phyloP scores from a whole-genome alignment of 2,888 invertebrate genomes.

The Xestia xanthographa region DNA sequence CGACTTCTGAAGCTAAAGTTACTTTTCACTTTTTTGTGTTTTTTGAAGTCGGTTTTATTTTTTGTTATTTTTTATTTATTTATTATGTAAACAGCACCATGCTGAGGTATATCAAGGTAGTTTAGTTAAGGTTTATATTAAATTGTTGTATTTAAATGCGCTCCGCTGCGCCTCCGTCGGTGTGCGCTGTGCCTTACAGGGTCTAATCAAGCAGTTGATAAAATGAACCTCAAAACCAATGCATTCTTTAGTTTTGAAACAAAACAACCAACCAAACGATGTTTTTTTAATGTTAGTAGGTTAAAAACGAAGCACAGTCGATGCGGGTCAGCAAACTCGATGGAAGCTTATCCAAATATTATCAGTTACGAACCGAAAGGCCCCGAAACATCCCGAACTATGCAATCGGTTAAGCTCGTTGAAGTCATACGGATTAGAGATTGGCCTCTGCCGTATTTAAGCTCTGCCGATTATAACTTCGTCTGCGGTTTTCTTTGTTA shows the following conservation, averaged over 20 bases:
- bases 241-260: neutral
- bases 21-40: too few species aligned
- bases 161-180: too few species aligned
- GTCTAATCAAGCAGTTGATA: neutral
- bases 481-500: constrained; percentile 33
- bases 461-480: constrained; percentile 40
- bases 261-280: neutral
- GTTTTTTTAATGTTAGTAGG: neutral
- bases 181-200: too few species aligned
- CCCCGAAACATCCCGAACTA: constrained; percentile 31
- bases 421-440: constrained; percentile 24
- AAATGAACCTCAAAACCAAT: neutral
- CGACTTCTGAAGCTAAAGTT: too few species aligned
- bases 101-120: too few species aligned
- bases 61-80: too few species aligned
- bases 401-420: constrained; percentile 44
- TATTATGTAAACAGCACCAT: too few species aligned
- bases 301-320: constrained; percentile 2
- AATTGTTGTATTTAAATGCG: too few species aligned
- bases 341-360: constrained; percentile 33
- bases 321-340: constrained; percentile 17
- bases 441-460: constrained; percentile 36
- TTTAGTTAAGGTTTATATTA: too few species aligned
- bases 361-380: constrained; percentile 11
- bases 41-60: too few species aligned